Conservation (phyloP, 2,888 invertebrate genomes). For the Erebia aethiops region DNA sequence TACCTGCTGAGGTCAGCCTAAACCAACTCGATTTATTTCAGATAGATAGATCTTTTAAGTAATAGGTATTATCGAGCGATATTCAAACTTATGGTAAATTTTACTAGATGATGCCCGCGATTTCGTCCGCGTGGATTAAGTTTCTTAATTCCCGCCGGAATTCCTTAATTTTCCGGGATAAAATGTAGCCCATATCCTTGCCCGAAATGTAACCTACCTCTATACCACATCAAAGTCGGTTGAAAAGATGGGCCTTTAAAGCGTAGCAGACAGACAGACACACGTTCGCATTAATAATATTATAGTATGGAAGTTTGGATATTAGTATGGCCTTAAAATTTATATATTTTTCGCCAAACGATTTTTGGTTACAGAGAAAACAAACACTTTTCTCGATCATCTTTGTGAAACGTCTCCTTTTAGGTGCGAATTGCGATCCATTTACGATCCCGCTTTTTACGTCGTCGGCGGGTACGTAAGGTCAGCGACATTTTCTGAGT, state of each 20-base stretch:
- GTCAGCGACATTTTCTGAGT: constrained; percentile 45
- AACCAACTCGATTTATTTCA: constrained; percentile 12
- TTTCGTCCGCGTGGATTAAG: neutral
- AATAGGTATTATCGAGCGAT: neutral
- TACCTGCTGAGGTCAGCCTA: neutral
- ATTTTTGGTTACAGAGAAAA: constrained; percentile 8
- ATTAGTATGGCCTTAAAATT: neutral
- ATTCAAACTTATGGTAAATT: constrained; percentile 26
- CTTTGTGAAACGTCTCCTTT: constrained; percentile 30
- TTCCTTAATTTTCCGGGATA: too few relatives aligned
- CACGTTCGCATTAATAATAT: too few relatives aligned
- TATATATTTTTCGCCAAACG: neutral
- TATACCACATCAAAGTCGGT: too few relatives aligned
- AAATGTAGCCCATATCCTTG: too few relatives aligned
- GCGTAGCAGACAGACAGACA: too few relatives aligned
- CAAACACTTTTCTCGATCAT: constrained; percentile 11
- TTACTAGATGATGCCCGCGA: neutral
- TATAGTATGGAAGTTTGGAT: too few relatives aligned
- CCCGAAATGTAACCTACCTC: too few relatives aligned
- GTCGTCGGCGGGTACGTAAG: constrained; percentile 28
- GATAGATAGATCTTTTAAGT: neutral
- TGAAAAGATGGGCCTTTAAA: too few relatives aligned
- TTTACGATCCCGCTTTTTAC: constrained; percentile 34
- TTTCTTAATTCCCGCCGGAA: too few relatives aligned
- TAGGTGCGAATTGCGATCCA: neutral